Evolutionary conservation across 2,888 invertebrate species (phyloP).

Genomic region (Drosophila melanosoma): DNA sequence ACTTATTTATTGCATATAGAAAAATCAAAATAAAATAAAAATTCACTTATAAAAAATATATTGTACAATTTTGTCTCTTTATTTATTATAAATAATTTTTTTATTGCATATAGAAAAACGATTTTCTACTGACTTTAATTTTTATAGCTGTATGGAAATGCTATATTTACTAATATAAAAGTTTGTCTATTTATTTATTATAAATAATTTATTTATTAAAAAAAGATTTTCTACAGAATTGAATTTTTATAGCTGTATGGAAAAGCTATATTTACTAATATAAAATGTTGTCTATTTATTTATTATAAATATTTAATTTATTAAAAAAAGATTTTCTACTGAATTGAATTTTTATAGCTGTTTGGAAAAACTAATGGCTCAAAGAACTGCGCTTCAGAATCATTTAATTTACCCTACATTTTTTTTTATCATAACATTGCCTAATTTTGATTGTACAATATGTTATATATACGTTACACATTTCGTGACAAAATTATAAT

Average conservation of each 20-base stretch:
- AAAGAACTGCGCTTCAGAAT: background rate
- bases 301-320: no score
- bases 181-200: no score
- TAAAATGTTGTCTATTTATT: no score
- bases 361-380: background rate
- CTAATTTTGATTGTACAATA: background rate
- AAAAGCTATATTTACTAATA: background rate
- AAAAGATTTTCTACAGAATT: background rate
- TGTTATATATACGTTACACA: slow-evolving; percentile 1
- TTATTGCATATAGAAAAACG: no score
- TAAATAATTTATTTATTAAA: no score
- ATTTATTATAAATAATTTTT: background rate
- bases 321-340: background rate
- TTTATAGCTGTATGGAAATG: no score
- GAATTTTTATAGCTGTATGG: background rate
- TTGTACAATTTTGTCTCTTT: no score
- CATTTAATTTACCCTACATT: background rate
- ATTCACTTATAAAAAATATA: background rate
- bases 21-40: background rate
- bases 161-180: no score
- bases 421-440: background rate
- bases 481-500: slow-evolving; percentile 8
- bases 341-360: background rate
- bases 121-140: no score
- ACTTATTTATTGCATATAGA: background rate